Conservation (phyloP, 2,113 vertebrate genomes). For the Stegostoma tigrinum region DNA sequence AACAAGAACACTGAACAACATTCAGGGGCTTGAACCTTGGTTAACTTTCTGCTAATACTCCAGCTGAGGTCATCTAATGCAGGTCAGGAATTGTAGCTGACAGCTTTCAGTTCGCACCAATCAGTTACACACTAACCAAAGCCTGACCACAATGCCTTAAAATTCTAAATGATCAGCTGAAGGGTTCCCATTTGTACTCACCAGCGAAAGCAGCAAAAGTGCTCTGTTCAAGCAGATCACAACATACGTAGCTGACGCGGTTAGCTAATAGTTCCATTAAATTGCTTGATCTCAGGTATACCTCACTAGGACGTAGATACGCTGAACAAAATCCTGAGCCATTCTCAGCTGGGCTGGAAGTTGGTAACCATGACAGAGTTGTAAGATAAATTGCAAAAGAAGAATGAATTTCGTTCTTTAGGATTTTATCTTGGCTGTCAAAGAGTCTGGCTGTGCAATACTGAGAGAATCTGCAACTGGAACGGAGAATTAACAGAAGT, state of each 20-base stretch:
- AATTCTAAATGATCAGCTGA: neutral
- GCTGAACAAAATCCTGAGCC: conserved; percentile 24
- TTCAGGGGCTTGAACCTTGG: neutral
- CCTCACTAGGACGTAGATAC: conserved; percentile 49
- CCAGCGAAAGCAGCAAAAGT: conserved; percentile 56
- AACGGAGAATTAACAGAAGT: neutral
- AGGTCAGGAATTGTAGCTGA: neutral
- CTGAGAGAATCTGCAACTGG: conserved; percentile 60
- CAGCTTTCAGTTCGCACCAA: neutral
- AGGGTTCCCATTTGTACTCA: conserved; percentile 41
- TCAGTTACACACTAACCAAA: neutral
- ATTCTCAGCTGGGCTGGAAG: conserved; percentile 38
- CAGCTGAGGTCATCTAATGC: neutral
- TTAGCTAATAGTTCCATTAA: conserved; percentile 52
- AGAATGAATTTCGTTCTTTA: conserved; percentile 48
- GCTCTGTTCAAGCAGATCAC: conserved; percentile 46
- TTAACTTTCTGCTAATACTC: neutral
- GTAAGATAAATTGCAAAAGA: conserved; percentile 56
- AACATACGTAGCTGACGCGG: conserved; percentile 56
- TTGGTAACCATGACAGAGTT: conserved; percentile 57
- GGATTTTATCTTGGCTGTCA: conserved; percentile 46
- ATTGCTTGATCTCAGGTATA: conserved; percentile 53
- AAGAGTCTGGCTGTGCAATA: conserved; percentile 55
- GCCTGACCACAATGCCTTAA: neutral
- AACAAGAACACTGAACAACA: neutral